These are phyloP conservation scores for Ginglymostoma cirratum DNA, from an alignment of 2,113 vertebrate genomes.

Conservation along the genomic window DNA sequence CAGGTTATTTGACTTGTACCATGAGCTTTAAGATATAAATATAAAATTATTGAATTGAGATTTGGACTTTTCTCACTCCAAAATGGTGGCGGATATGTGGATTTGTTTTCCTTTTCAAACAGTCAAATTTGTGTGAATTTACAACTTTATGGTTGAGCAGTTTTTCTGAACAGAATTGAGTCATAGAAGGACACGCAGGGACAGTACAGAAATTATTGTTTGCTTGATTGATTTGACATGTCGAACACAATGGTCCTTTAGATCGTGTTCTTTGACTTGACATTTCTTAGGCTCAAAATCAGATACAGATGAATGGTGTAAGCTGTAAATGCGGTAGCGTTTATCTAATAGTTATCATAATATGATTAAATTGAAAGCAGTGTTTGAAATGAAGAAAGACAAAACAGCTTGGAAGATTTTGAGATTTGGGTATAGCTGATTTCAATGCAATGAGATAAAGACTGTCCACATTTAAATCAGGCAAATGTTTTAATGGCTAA, in stretches of 20 bases:
- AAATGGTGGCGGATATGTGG: not conserved
- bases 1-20: not conserved
- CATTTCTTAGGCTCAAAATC: not conserved
- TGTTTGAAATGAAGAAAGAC: not conserved
- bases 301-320: not conserved
- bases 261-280: not conserved
- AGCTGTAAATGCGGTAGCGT: not conserved
- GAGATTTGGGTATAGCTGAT: not conserved
- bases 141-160: not conserved
- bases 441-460: not conserved
- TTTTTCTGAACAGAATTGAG: not conserved
- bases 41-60: not conserved
- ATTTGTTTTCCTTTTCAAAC: not conserved
- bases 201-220: not conserved
- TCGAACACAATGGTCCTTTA: constrained; percentile 15
- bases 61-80: not conserved
- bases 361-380: not conserved
- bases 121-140: not conserved
- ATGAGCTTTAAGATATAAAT: not conserved
- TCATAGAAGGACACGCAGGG: not conserved
- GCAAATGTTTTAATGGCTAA: not conserved
- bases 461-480: not conserved
- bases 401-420: not conserved
- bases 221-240: constrained; percentile 21
- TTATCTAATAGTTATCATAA: not conserved